phyloP scores from a whole-genome alignment of 1,140 invertebrate genomes.

The Megathymus violae region DNA sequence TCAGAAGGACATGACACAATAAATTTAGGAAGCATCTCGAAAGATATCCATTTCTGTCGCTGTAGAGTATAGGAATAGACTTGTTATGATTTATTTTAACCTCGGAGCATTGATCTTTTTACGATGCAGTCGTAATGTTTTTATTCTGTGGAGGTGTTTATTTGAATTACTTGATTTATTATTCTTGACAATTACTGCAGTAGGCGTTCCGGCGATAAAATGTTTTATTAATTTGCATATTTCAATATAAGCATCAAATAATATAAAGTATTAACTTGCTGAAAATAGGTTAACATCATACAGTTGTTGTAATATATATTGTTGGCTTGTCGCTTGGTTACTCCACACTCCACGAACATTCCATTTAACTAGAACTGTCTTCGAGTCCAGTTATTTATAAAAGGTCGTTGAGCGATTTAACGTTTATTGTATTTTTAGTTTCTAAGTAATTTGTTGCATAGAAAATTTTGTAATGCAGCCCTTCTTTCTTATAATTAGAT shows the following conservation, averaged over 20 bases:
- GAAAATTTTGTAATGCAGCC: no score
- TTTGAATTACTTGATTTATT: conserved; percentile 15
- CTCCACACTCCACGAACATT: neutral
- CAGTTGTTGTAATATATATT: neutral
- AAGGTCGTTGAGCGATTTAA: neutral
- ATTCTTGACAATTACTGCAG: conserved; percentile 1
- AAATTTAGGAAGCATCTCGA: no score
- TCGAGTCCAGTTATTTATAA: conserved; percentile 8
- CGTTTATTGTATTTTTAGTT: conserved; percentile 12
- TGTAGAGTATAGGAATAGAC: conserved; percentile 30
- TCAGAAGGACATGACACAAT: no score
- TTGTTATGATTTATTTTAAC: conserved; percentile 33
- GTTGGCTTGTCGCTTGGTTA: neutral
- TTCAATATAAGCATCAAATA: no score
- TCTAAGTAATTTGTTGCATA: no score
- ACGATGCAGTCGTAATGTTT: conserved; percentile 34
- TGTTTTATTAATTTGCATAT: no score
- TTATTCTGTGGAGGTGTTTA: conserved; percentile 37
- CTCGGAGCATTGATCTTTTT: conserved; percentile 43
- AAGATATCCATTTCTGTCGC: conserved; percentile 17
- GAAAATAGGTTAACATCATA: neutral
- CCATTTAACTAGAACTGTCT: conserved; percentile 13
- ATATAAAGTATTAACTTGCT: no score
- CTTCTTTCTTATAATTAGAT: no score
- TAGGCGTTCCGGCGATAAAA: neutral